A percentile compares a stretch with the other conserved stretches of the same genome.
Conservation (phyloP, 2,888 invertebrate genomes). For the Thera obeliscata region DNA sequence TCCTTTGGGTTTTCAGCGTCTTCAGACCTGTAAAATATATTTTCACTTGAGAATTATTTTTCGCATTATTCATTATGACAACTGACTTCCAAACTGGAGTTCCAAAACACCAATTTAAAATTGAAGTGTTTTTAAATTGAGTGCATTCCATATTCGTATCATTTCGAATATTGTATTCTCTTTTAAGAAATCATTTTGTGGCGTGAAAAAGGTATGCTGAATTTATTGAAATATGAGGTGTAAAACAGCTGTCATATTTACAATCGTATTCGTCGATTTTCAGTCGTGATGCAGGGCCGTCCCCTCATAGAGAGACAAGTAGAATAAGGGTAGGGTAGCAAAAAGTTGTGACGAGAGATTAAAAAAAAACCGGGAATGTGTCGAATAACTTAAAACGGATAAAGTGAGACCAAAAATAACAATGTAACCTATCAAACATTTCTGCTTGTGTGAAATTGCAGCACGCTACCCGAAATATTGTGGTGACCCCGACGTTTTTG, state of each 20-base stretch:
- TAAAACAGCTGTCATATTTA: not conserved
- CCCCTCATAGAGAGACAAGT: too few species aligned
- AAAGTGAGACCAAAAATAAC: too few species aligned
- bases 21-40: slow-evolving; percentile 46
- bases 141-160: slow-evolving; percentile 30
- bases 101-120: slow-evolving; percentile 32
- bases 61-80: slow-evolving; percentile 30
- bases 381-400: too few species aligned
- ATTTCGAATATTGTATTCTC: slow-evolving; percentile 25
- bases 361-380: too few species aligned
- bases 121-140: slow-evolving; percentile 28
- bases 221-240: not conserved
- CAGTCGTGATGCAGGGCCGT: too few species aligned
- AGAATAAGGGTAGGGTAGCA: too few species aligned
- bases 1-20: slow-evolving; percentile 61
- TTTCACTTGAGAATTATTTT: slow-evolving; percentile 17
- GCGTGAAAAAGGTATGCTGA: slow-evolving; percentile 14
- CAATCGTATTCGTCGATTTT: too few species aligned
- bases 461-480: too few species aligned
- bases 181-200: slow-evolving; percentile 2
- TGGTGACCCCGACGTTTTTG: too few species aligned
- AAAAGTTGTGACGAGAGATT: too few species aligned
- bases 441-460: too few species aligned
- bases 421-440: too few species aligned
- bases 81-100: slow-evolving; percentile 28